Evolutionary conservation across 2,113 vertebrate genomes (phyloP).

Genomic region (Ornithorhynchus anatinus): DNA sequence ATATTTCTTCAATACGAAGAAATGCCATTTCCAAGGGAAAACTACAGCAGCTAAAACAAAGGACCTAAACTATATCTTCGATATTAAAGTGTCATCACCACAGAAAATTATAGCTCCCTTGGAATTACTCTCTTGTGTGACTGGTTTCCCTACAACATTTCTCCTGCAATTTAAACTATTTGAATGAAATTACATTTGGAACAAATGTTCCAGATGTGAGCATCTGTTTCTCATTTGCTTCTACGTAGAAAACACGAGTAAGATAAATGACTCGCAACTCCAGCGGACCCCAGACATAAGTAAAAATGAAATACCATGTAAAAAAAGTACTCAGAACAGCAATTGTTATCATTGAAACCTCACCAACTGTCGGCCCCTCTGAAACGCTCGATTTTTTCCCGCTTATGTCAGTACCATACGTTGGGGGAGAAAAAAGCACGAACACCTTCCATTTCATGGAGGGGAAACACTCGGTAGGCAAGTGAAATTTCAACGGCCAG

Average conservation of each 20-base stretch:
- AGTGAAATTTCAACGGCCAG: too few relatives aligned
- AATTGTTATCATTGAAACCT: not conserved
- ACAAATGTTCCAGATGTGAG: constrained; percentile 67
- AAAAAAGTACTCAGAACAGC: constrained; percentile 8
- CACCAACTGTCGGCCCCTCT: not conserved
- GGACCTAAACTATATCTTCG: constrained; percentile 25
- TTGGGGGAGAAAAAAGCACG: too few relatives aligned
- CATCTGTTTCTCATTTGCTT: constrained; percentile 65
- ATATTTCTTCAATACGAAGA: constrained; percentile 33
- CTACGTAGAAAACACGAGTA: constrained; percentile 55
- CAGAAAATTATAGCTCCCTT: constrained; percentile 23
- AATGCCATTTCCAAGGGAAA: constrained; percentile 26
- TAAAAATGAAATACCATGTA: not conserved
- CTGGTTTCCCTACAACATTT: constrained; percentile 42
- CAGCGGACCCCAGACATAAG: constrained; percentile 42
- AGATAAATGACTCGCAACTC: constrained; percentile 54
- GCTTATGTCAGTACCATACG: too few relatives aligned
- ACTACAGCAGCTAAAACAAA: constrained; percentile 17
- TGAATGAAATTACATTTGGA: constrained; percentile 10
- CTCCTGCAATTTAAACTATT: constrained; percentile 19
- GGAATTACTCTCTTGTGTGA: constrained; percentile 13
- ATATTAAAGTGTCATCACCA: constrained; percentile 36
- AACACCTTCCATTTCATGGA: too few relatives aligned
- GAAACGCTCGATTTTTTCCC: not conserved
- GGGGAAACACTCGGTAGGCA: too few relatives aligned